These are phyloP conservation scores for Liodrosophila aerea DNA, from an alignment of 2,888 invertebrate genomes.

Conservation along the genomic window DNA sequence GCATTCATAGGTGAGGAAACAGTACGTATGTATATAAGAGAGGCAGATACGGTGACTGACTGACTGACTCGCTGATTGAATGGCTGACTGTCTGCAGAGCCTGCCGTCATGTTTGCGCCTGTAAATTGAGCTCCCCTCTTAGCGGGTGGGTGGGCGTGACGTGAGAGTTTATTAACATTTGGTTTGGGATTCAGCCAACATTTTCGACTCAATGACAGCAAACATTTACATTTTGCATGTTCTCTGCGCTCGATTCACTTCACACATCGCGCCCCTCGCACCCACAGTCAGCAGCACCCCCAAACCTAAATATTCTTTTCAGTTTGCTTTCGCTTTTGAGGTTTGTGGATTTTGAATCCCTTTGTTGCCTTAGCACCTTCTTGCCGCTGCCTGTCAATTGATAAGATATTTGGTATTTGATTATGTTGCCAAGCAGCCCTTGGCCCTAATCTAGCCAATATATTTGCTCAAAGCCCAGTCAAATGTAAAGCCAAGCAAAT, in stretches of 20 bases:
- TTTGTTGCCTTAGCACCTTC: constrained; percentile 42
- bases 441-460: constrained; percentile 36
- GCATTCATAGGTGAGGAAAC: background rate
- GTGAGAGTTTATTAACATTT: constrained; percentile 71
- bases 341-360: background rate
- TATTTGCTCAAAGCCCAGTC: constrained; percentile 32
- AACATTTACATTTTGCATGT: constrained; percentile 71
- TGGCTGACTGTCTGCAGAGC: constrained; percentile 23
- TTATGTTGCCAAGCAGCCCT: constrained; percentile 3
- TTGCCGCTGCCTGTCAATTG: constrained; percentile 31
- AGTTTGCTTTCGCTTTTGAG: constrained; percentile 17
- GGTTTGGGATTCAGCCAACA: constrained; percentile 63
- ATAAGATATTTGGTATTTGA: constrained; percentile 21
- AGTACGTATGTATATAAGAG: constrained; percentile 9
- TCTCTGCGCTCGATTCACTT: constrained; percentile 41
- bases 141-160: constrained; percentile 8
- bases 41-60: constrained; percentile 8
- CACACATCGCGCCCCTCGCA: background rate
- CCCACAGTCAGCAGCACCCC: background rate
- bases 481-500: constrained; percentile 4
- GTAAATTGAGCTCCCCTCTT: constrained; percentile 59
- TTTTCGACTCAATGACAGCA: constrained; percentile 72
- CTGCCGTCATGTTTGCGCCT: constrained; percentile 61
- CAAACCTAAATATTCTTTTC: constrained; percentile 1
- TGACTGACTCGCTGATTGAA: constrained; percentile 23